A percentile compares a stretch with the other conserved stretches of the same genome.
These are phyloP conservation scores for Athalia cordata DNA, from an alignment of 2,888 invertebrate species.

Conservation along the genomic window DNA sequence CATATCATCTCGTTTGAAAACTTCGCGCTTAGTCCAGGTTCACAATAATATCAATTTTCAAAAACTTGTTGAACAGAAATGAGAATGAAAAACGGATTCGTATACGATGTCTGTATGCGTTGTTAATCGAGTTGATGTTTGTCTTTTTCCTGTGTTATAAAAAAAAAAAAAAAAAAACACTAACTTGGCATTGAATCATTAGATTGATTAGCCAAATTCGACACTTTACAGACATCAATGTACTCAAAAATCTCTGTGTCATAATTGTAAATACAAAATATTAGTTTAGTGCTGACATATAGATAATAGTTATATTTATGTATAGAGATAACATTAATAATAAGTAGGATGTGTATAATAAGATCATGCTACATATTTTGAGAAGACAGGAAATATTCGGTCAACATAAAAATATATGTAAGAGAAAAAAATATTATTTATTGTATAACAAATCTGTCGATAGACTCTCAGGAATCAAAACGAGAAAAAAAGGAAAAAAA, in stretches of 20 bases:
- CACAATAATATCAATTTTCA: background rate
- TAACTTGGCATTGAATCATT: background rate
- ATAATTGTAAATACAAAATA: slow-evolving; percentile 64
- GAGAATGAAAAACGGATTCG: background rate
- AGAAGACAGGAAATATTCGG: background rate
- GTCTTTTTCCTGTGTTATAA: background rate
- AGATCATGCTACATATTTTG: slow-evolving; percentile 20
- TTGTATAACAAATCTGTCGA: slow-evolving; percentile 10
- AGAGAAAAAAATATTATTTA: slow-evolving; percentile 17
- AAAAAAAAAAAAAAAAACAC: background rate
- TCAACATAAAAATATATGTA: no score
- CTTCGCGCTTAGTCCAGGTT: background rate
- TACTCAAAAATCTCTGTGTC: slow-evolving; percentile 53
- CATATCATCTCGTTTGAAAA: background rate
- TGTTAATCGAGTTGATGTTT: background rate
- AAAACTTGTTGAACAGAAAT: background rate
- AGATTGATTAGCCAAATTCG: background rate
- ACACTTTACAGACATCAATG: slow-evolving; percentile 36
- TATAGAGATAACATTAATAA: slow-evolving; percentile 19
- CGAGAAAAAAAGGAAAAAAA: background rate
- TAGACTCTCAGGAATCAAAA: slow-evolving; percentile 20
- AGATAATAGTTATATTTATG: slow-evolving; percentile 41
- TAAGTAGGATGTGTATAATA: slow-evolving; percentile 28
- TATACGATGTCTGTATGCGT: background rate
- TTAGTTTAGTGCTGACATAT: slow-evolving; percentile 44